These are phyloP conservation scores for Patiria pectinifera DNA, from an alignment of 53 echinoderm and acorn worm genomes.

Conservation along the genomic window DNA sequence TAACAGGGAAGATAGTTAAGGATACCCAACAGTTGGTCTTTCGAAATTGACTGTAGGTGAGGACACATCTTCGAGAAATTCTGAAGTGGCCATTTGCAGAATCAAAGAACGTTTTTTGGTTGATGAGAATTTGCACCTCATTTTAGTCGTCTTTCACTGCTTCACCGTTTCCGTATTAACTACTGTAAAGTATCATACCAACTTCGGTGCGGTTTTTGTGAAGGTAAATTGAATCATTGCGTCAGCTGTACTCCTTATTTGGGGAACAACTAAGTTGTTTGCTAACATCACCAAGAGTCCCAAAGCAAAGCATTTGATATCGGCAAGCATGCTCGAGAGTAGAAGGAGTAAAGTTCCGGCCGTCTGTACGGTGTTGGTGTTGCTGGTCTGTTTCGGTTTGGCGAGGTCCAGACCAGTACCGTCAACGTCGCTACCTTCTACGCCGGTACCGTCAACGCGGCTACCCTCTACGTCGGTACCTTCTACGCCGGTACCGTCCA, in stretches of 20 bases:
- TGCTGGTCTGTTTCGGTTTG: not conserved
- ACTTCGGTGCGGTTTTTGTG: not conserved
- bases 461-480: not conserved
- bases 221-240: not conserved
- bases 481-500: too few species aligned
- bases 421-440: not conserved
- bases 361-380: not conserved
- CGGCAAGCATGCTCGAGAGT: constrained; percentile 10
- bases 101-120: not conserved
- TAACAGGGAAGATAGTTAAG: not conserved
- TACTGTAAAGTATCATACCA: not conserved
- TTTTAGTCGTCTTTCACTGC: not conserved
- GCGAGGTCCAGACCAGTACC: constrained; percentile 2
- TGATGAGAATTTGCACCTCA: not conserved
- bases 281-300: not conserved
- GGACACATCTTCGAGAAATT: not conserved
- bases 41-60: too few species aligned
- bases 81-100: not conserved
- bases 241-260: not conserved
- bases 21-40: not conserved
- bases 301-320: not conserved
- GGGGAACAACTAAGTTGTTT: not conserved
- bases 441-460: not conserved
- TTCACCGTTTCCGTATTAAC: not conserved
- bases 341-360: not conserved